Conservation (phyloP, 2,113 vertebrate species). For the Chaetops frenatus region DNA sequence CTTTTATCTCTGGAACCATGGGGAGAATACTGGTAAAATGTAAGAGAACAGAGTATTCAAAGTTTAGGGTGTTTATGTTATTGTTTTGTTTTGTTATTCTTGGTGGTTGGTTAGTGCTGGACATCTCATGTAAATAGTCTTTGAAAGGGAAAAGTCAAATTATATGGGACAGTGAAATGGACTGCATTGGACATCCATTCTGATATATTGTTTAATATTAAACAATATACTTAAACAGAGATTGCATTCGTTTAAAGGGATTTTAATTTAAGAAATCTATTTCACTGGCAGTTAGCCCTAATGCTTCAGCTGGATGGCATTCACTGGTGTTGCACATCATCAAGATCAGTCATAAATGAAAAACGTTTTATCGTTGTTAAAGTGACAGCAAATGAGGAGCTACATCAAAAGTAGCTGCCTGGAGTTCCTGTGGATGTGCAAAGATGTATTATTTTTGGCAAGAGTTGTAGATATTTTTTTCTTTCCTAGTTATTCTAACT, state of each 20-base stretch:
- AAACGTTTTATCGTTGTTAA: neutral
- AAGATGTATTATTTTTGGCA: neutral
- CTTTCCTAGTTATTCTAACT: neutral
- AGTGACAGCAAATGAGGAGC: neutral
- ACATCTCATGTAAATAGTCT: neutral
- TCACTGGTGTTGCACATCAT: neutral
- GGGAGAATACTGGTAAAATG: neutral
- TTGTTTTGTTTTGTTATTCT: neutral
- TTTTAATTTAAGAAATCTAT: slow-evolving; percentile 35
- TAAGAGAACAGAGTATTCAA: neutral
- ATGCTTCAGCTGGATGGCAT: neutral
- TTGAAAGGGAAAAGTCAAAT: neutral
- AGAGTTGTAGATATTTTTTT: neutral
- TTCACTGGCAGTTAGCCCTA: slow-evolving; percentile 12
- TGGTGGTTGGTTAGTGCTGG: neutral
- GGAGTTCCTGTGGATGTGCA: neutral
- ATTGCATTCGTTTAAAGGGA: neutral
- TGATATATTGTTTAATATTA: neutral
- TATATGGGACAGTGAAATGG: neutral
- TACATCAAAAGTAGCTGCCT: neutral
- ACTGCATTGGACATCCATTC: neutral
- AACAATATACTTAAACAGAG: neutral
- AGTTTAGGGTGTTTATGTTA: neutral
- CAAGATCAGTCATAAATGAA: neutral
- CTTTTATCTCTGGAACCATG: neutral